Evolutionary conservation across 1,140 invertebrate species (phyloP), one percentile per base, ranked within the genome.

Genomic region (Chrysomallon squamiferum): DNA sequence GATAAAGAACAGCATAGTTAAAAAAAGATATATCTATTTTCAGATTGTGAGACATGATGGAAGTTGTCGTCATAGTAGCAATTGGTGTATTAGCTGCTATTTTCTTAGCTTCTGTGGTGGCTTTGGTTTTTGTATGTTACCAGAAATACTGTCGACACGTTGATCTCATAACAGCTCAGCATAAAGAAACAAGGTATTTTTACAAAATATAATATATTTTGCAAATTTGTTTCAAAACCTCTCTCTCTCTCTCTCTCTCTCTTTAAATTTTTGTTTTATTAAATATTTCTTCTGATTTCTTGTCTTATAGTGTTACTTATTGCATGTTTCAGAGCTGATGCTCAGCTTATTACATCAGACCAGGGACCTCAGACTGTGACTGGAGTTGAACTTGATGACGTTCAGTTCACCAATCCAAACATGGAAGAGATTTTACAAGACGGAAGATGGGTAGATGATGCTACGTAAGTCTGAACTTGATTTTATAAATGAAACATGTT

Each of bases 51-150:
- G 35, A 38, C 35, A 62, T 32, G 22, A 90, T 91, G 86, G 90
- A 92, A 80, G 88, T 90, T 54, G 87, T 91, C n/a, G 89, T 91
- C 13, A 89, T 89, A 32, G 88, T 91, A 13, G 89, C 90, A 4
- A 87, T 91, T 71, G 89, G 88, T 56, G 88, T 90, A 25, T 81
- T 92, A 30, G 88, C 88, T 57, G 87, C 90, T 7, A 88, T 92
- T 50, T 91, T 92, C 79, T 76, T 91, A 38, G 90, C 88, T 50
- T 90, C 90, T 6, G 83, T 92, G 50, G 74, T 91, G n/a, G 88
- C 89, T 0, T 78, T 92, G 11, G 80, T 92, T n/a, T 78, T 92
- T 29, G 88, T 92, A 49, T 90, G 90, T 75, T 85, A 87, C 49
- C 81, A 86, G 32, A 78, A 81, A 56, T 83, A 83, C 66, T 86